These are phyloP conservation scores for Nesogale talazaci DNA, from an alignment of 2,113 vertebrate species.

Conservation along the genomic window DNA sequence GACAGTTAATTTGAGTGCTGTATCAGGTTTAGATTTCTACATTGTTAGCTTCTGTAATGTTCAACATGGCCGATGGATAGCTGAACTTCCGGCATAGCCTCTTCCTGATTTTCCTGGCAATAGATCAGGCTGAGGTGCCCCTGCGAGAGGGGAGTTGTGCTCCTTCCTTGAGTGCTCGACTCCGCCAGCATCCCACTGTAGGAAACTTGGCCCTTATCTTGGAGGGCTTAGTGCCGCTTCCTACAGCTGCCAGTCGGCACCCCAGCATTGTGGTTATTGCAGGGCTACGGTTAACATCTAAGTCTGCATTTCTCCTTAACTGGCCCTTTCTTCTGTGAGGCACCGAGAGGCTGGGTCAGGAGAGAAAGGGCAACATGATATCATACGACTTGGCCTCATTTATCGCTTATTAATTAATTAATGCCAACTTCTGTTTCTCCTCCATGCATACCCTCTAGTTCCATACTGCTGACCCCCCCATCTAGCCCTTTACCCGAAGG, in stretches of 20 bases:
- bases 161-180: neutral
- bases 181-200: neutral
- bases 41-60: conserved; percentile 20
- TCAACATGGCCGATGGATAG: neutral
- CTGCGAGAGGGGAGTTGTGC: neutral
- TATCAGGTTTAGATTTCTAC: neutral
- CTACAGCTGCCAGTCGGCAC: neutral
- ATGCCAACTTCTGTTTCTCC: conserved; percentile 1
- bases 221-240: neutral
- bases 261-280: neutral
- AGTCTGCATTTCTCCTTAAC: neutral
- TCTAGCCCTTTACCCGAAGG: neutral
- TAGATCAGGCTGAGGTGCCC: neutral
- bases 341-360: neutral
- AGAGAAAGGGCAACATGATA: neutral
- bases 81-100: neutral
- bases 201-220: neutral
- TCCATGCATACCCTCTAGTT: neutral
- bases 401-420: conserved; percentile 23
- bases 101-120: neutral
- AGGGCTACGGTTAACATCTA: neutral
- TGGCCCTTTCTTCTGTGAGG: neutral
- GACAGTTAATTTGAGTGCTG: neutral
- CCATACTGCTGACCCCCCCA: neutral
- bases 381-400: neutral